These are phyloP conservation scores for Rhinogobius similis DNA, from an alignment of 2,113 vertebrate genomes.

Conservation along the genomic window DNA sequence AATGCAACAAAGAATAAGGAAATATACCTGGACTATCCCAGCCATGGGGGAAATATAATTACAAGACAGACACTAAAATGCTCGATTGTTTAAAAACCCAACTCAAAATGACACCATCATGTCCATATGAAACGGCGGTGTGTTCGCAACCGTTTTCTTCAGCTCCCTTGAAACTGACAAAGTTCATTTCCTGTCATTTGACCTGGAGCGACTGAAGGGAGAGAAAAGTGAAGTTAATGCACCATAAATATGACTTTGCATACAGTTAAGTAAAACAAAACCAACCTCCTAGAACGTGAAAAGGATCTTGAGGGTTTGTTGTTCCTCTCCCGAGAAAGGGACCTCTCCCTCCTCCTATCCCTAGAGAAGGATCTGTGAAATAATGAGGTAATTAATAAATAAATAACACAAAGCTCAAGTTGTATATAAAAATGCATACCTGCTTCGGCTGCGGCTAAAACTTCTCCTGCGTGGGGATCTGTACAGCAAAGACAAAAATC, in stretches of 20 bases:
- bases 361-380: slow-evolving; percentile 91
- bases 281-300: slow-evolving; percentile 95
- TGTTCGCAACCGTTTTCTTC: slow-evolving; percentile 43
- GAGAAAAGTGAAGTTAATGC: not conserved
- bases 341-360: slow-evolving; percentile 97
- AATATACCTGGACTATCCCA: slow-evolving; percentile 47
- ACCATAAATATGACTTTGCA: not conserved
- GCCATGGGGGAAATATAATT: slow-evolving; percentile 31
- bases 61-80: slow-evolving; percentile 67
- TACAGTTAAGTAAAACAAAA: not conserved
- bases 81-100: slow-evolving; percentile 46
- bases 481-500: slow-evolving; percentile 64
- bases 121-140: slow-evolving; percentile 47
- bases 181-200: slow-evolving; percentile 90
- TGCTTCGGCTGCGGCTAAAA: slow-evolving; percentile 97
- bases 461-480: slow-evolving; percentile 98
- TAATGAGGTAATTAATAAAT: not conserved
- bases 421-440: slow-evolving; percentile 71
- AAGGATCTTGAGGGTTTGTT: slow-evolving; percentile 97
- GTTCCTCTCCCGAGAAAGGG: slow-evolving; percentile 94
- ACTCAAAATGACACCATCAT: slow-evolving; percentile 44
- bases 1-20: slow-evolving; percentile 48
- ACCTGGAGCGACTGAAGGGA: slow-evolving; percentile 90
- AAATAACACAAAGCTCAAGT: not conserved
- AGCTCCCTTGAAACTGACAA: slow-evolving; percentile 36